A percentile compares a stretch with the other conserved stretches of the same genome.
These are phyloP conservation scores for Trichopoda pennipes DNA, from an alignment of 2,888 invertebrate genomes.

Conservation along the genomic window DNA sequence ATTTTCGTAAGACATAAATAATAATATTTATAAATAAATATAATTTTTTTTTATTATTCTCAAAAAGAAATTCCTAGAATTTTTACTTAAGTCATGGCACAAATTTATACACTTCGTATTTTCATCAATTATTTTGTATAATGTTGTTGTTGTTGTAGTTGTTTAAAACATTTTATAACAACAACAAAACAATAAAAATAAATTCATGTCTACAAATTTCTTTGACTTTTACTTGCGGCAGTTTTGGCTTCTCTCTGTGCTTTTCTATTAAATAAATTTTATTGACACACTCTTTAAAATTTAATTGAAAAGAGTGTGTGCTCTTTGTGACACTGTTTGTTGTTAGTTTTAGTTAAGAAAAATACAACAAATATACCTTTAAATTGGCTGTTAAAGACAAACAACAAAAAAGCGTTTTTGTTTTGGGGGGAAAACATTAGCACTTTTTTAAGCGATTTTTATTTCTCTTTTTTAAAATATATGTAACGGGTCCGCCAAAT, in stretches of 20 bases:
- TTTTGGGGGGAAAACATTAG: no score
- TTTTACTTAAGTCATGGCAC: constrained; percentile 60
- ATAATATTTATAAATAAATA: constrained; percentile 32
- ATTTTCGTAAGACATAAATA: constrained; percentile 14
- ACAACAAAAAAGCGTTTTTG: no score
- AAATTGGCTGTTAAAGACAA: no score
- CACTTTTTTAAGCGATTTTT: no score
- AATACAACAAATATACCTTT: neutral
- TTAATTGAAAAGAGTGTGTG: neutral
- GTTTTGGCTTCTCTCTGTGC: constrained; percentile 6
- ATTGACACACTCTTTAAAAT: constrained; percentile 15
- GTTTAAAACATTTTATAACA: neutral
- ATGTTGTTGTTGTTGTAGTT: constrained; percentile 24
- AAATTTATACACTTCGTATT: constrained; percentile 42
- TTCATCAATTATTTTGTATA: constrained; percentile 3
- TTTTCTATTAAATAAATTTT: constrained; percentile 20
- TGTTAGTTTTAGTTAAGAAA: neutral
- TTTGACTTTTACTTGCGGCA: neutral
- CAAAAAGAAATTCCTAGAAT: constrained; percentile 58
- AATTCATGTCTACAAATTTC: constrained; percentile 1
- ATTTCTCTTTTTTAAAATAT: no score
- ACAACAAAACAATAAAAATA: no score
- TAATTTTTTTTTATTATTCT: constrained; percentile 10
- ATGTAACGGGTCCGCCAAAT: no score
- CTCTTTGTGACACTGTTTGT: neutral